Conservation (phyloP, 2,888 invertebrate species). For the Mesorhabditis belari region DNA sequence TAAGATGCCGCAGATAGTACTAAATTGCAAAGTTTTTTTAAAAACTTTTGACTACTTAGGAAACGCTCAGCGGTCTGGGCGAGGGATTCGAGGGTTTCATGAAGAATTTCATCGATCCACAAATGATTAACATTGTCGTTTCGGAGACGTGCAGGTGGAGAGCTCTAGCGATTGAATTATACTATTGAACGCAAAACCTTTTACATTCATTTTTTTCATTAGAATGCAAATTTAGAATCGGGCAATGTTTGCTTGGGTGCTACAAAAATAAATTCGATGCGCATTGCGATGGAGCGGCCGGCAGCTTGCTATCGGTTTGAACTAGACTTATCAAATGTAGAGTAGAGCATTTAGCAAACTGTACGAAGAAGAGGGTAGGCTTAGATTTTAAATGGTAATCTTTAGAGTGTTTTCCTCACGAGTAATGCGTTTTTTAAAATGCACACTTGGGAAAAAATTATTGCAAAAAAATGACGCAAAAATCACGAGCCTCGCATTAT, state of each 20-base stretch:
- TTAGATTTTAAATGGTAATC: too few species aligned
- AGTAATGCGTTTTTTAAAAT: too few species aligned
- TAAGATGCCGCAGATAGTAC: not conserved
- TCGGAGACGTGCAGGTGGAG: slow-evolving; percentile 7
- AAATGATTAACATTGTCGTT: slow-evolving; percentile 3
- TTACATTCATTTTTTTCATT: not conserved
- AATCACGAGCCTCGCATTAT: too few species aligned
- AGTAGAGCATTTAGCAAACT: too few species aligned
- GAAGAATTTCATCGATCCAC: slow-evolving; percentile 6
- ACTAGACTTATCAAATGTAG: too few species aligned
- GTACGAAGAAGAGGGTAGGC: too few species aligned
- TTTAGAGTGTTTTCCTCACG: too few species aligned
- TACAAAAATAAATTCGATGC: slow-evolving; percentile 8
- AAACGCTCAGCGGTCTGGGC: not conserved
- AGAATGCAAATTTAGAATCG: too few species aligned
- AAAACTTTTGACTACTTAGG: not conserved
- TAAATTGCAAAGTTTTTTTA: not conserved
- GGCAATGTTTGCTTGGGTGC: slow-evolving; percentile 6
- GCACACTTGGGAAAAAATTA: too few species aligned
- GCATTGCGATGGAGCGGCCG: slow-evolving; percentile 11
- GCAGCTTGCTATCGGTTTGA: slow-evolving; percentile 5
- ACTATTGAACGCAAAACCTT: too few species aligned
- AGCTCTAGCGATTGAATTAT: too few species aligned
- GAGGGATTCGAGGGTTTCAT: slow-evolving; percentile 1
- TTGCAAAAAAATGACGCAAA: too few species aligned